Evolutionary conservation across 2,797 vertebrate species (phyloP), one percentile per base, ranked within the genome.

Genomic region (Threskiornis aethiopicus): DNA sequence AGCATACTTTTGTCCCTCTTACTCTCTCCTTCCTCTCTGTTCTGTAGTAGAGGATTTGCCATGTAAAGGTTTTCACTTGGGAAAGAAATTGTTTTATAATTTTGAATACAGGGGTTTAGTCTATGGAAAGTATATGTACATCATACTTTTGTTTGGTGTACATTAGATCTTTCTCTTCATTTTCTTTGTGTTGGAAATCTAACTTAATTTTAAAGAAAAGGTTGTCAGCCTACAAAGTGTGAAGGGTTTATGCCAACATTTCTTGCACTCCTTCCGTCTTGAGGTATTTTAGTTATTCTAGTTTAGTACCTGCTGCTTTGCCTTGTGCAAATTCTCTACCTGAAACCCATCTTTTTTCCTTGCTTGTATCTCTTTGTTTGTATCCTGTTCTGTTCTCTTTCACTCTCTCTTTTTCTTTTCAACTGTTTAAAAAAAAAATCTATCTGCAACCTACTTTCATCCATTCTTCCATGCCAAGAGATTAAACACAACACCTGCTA

Each of bases 1-100:
- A 81, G 11, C 14, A 39, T 46, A 65, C 4, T 17, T 67, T 44
- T 0, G 1, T 5, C 2, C 1, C 1, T 67, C 12, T 44, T 70
- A 13, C 13, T 65, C 1, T 33, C 20, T 64, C 26, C 26, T 87
- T 71, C 54, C 5, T 51, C 11, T 37, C 2, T 72, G 5, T 54
- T 76, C 16, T 73, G 6, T 52, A 57, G 18, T n/a, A 33, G 65
- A 71, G 6, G 1, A 64, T n/a, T 69, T 51, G 17, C 5, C 3
- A 12, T 9, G 25, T 26, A 37, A 90, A 71, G 7, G 28, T 76
- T 82, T 64, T 49, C 22, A 41, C 25, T 37, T 81, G 7, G 28
- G 15, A 93, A 77, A 85, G 2, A 73, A 84, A 59, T 19, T 3
- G 1, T 25, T 62, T 75, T 29, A 9, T 33, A 35, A 42, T 77